A percentile compares a stretch with the other conserved stretches of the same genome.
These are phyloP conservation scores for Sycophila texana DNA, from an alignment of 2,888 invertebrate genomes.

Conservation along the genomic window DNA sequence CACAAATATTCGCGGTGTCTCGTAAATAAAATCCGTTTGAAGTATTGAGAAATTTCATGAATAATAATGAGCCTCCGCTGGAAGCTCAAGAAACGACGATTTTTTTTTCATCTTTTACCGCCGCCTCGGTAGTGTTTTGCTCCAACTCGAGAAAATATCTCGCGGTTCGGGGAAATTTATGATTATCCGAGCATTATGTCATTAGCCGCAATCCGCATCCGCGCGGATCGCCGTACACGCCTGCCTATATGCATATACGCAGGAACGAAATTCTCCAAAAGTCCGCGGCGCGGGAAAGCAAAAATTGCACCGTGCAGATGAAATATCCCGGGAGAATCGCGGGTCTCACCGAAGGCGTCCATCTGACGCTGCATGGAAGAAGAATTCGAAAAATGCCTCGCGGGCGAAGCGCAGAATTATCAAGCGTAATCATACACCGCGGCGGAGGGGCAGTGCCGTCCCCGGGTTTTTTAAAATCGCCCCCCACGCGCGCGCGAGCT, in stretches of 20 bases:
- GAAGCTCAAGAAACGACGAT: slow-evolving; percentile 22
- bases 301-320: neutral
- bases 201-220: neutral
- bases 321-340: slow-evolving; percentile 1
- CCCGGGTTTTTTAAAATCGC: neutral
- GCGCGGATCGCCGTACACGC: neutral
- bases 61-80: slow-evolving; percentile 39
- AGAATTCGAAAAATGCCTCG: too few species aligned
- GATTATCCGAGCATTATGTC: slow-evolving; percentile 20
- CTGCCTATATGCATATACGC: neutral
- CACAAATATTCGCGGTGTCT: slow-evolving; percentile 42
- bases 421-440: slow-evolving; percentile 38
- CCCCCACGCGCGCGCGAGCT: neutral
- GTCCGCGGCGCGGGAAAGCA: neutral
- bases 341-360: neutral
- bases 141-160: neutral
- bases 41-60: slow-evolving; percentile 54
- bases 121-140: slow-evolving; percentile 3
- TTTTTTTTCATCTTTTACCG: slow-evolving; percentile 18
- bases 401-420: slow-evolving; percentile 16
- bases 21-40: slow-evolving; percentile 48
- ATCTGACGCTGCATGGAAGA: too few species aligned
- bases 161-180: slow-evolving; percentile 29
- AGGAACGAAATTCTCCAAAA: neutral
- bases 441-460: neutral